Conservation (phyloP, 2,888 invertebrate genomes). For the Ormyrus nitidulus region DNA sequence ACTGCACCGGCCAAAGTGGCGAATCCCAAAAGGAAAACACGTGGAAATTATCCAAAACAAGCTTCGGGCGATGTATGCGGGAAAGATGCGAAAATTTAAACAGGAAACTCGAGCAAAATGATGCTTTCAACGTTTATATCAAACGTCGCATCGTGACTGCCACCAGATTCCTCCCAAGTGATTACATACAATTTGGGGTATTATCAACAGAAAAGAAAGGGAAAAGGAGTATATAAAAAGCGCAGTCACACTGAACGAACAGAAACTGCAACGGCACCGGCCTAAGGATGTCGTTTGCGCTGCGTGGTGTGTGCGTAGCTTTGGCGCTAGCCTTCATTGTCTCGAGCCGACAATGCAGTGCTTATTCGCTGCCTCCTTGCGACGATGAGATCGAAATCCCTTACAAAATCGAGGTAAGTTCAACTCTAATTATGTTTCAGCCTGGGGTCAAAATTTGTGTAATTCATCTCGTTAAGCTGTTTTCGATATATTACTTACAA, state of each 20-base stretch:
- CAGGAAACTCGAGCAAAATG: slow-evolving; percentile 42
- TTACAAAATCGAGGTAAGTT: slow-evolving; percentile 48
- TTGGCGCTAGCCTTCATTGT: slow-evolving; percentile 41
- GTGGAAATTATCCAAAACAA: slow-evolving; percentile 57
- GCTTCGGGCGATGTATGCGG: slow-evolving; percentile 42
- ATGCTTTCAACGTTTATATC: not conserved
- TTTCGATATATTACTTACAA: too few relatives aligned
- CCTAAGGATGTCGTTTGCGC: slow-evolving; percentile 42
- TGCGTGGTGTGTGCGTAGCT: slow-evolving; percentile 35
- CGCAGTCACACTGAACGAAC: not conserved
- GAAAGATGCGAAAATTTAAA: slow-evolving; percentile 42
- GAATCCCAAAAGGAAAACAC: slow-evolving; percentile 37
- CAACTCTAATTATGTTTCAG: not conserved
- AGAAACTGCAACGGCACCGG: slow-evolving; percentile 40
- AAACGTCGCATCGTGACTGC: slow-evolving; percentile 30
- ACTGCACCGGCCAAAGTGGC: not conserved
- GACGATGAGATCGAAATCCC: slow-evolving; percentile 40
- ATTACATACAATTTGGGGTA: slow-evolving; percentile 19
- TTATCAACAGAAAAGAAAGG: slow-evolving; percentile 50
- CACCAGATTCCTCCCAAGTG: slow-evolving; percentile 14
- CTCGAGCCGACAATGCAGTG: slow-evolving; percentile 17
- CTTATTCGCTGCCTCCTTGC: slow-evolving; percentile 33
- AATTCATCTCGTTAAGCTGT: too few relatives aligned
- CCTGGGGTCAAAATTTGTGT: not conserved
- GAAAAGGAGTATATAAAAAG: slow-evolving; percentile 51